These are phyloP conservation scores for Cuniculus paca DNA, from an alignment of 2,797 vertebrate species.

Conservation along the genomic window DNA sequence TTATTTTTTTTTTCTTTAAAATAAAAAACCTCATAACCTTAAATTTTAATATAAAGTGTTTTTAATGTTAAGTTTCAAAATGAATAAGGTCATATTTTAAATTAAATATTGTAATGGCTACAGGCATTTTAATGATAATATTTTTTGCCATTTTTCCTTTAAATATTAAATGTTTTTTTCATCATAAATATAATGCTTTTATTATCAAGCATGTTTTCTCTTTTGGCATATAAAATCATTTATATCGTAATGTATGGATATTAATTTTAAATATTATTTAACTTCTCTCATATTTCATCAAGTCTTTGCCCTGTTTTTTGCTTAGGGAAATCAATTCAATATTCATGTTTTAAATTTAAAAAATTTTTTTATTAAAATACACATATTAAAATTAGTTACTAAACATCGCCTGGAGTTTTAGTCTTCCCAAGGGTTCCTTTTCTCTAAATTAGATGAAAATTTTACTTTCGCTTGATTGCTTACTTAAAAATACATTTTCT, in stretches of 20 bases:
- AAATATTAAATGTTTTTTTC: not conserved
- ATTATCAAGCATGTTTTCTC: conserved; percentile 6
- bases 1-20: not conserved
- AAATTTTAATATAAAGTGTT: not conserved
- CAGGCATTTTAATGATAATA: not conserved
- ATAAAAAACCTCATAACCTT: not conserved
- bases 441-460: conserved; percentile 24
- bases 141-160: not conserved
- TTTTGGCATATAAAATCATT: not conserved
- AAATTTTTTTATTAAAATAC: not conserved
- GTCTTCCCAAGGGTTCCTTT: conserved; percentile 19
- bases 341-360: conserved; percentile 51
- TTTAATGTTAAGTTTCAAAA: conserved; percentile 6
- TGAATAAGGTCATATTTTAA: conserved; percentile 37
- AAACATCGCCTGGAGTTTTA: conserved; percentile 24
- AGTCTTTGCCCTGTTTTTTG: not conserved
- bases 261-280: conserved; percentile 53
- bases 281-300: conserved; percentile 14
- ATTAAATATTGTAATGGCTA: not conserved
- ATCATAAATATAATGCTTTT: not conserved
- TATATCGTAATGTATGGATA: not conserved
- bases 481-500: conserved; percentile 9
- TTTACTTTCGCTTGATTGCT: conserved; percentile 34
- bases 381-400: conserved; percentile 5
- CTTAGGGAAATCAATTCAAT: not conserved